Evolutionary conservation across 2,888 invertebrate species (phyloP), one percentile per base, ranked within the genome.

Genomic region (Eupithecia dodoneata): DNA sequence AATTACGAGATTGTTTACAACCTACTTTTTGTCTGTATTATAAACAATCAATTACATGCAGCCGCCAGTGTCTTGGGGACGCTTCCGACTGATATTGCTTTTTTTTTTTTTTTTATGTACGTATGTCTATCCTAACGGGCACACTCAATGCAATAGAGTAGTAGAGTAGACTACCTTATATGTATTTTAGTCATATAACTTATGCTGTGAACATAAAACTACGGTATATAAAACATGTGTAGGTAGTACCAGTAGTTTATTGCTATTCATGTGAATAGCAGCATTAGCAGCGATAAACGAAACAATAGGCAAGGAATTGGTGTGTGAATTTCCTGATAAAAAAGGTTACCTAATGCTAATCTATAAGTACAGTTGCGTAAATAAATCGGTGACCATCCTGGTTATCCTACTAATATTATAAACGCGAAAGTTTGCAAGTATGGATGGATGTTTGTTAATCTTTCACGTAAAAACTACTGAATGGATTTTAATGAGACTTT

Each of bases 1-100:
- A 45, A 45, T 45, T 67, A 18, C 45, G 47, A 70, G 44, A 30
- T 76, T 65, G 55, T 76, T 76, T 49, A 75, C 72, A 65, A 65
- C 44, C 12, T 70, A 18, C n/a, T 59, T 59, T 70, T 70, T 49
- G 47, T 47, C 47, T 70, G 70, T 70, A 13, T 47, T 3, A 69
- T 18, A 59, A 9, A 69, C n/a, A 45, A n/a, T 44, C 18, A 42
- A 66, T 18, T 66, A 52, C 2, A 52, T 52, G 30, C 30, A 30
- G 30, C 30, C 30, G 30, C 30, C 30, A 30, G 30, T 30, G 30
- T 30, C 30, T 30, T 30, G 30, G 30, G 30, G 30, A 30, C 30
- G 30, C 30, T 30, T 30, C 30, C 30, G 30, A 30, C 30, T 30
- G 30, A 1, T 30, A 30, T 30, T 30, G 30, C 1, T 30, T 30